Evolutionary conservation across 2,797 vertebrate genomes (phyloP), one percentile per base, ranked within the genome.

Genomic region (Gymnocypris eckloni): DNA sequence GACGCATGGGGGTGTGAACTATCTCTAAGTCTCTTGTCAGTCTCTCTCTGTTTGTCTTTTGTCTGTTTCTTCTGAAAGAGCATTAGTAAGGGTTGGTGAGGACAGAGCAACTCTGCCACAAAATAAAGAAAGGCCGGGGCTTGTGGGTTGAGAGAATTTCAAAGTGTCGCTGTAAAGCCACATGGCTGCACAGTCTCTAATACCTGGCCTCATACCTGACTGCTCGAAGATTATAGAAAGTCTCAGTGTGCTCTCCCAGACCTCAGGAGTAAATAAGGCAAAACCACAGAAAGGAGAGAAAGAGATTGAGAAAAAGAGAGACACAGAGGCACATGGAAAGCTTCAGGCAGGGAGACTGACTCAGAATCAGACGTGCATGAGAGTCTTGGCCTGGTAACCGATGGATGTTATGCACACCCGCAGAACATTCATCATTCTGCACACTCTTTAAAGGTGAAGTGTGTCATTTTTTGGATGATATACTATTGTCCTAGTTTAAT

Each of bases 91-190:
- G 86, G 73, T 81, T 86, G 86, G 87, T 85, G 82, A 86, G 85
- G 87, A 85, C 75, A 69, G 78, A 86, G 86, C 72, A 79, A 80
- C 87, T 80, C 82, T 66, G 85, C 69, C 85, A 87, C 73, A 87
- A 87, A 81, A 89, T 83, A 70, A 73, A 70, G 77, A 73, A 82
- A 59, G 70, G 81, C 67, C 81, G 83, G 88, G 79, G 84, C 25
- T 86, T 80, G 87, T 82, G 86, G 72, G 83, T 78, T 89, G 85
- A 82, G 81, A 85, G 89, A 87, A 85, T 91, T 91, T 91, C 87
- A 91, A 90, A 90, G 90, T 87, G 89, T 89, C 90, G 89, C 86
- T 81, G 87, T 91, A 91, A 90, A 88, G 86, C 89, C 90, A 89
- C 86, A 82, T 83, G 81, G 79, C 90, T 89, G 79, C 87, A 70